phyloP scores from a whole-genome alignment of 2,797 vertebrate species.

The Cossypha polioptera region DNA sequence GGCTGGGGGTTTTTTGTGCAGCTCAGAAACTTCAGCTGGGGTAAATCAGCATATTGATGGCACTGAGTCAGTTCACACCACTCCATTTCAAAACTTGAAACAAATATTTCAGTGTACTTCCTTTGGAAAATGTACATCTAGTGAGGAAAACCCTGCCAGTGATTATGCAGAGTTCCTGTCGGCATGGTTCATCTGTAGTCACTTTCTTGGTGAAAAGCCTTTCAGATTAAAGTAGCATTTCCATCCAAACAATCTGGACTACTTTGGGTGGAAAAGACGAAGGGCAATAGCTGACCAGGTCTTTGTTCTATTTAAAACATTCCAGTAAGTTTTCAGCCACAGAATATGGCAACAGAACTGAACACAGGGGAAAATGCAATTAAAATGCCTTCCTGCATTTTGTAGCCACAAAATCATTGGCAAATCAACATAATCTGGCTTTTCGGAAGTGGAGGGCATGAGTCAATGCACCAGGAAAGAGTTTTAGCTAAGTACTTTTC shows the following conservation, averaged over 20 bases:
- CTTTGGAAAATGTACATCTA: background rate
- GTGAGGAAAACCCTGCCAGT: background rate
- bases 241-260: background rate
- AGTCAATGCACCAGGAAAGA: conserved; percentile 31
- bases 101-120: background rate
- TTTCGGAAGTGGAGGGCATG: conserved; percentile 24
- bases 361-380: conserved; percentile 48
- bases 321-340: conserved; percentile 15
- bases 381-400: conserved; percentile 60
- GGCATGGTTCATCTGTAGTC: background rate
- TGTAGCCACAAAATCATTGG: conserved; percentile 42
- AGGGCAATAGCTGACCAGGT: background rate
- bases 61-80: background rate
- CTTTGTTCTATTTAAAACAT: conserved; percentile 50
- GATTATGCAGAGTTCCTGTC: background rate
- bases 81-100: background rate
- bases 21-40: background rate
- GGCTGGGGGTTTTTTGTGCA: background rate
- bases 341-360: background rate
- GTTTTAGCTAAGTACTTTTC: conserved; percentile 25
- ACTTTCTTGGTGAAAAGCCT: background rate
- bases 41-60: background rate
- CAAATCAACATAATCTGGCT: conserved; percentile 37
- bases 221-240: background rate
- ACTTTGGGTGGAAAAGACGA: background rate